Conservation (phyloP, 2,888 invertebrate species). For the Bimastos eiseni region DNA sequence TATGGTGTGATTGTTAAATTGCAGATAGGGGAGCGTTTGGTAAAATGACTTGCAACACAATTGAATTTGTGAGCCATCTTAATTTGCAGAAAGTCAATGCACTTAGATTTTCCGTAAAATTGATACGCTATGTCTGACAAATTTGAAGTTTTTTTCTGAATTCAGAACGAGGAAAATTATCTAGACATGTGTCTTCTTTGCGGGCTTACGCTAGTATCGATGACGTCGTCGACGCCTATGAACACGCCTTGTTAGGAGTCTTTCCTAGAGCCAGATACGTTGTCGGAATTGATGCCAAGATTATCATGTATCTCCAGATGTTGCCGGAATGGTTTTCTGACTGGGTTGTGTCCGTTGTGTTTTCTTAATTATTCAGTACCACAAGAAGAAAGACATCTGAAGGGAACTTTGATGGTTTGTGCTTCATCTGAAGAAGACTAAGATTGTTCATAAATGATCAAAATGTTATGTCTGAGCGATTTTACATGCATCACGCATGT, state of each 20-base stretch:
- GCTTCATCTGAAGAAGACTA: too few species aligned
- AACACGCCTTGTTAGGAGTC: slow-evolving; percentile 20
- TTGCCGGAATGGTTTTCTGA: not conserved
- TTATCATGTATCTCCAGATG: not conserved
- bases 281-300: not conserved
- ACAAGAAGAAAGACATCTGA: not conserved
- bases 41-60: too few species aligned
- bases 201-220: not conserved
- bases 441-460: too few species aligned
- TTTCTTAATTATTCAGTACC: not conserved
- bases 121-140: not conserved
- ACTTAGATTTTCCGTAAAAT: too few species aligned
- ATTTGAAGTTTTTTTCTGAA: not conserved
- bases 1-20: too few species aligned
- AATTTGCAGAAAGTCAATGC: too few species aligned
- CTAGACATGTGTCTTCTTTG: too few species aligned
- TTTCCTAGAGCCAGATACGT: slow-evolving; percentile 23
- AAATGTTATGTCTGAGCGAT: too few species aligned
- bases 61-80: too few species aligned
- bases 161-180: not conserved
- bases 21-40: too few species aligned
- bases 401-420: not conserved
- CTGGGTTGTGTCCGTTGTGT: not conserved
- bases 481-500: too few species aligned
- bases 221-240: not conserved